Evolutionary conservation across 30 jellyfish, hydroid and myxozoan species (phyloP).

Genomic region (Rhopilema esculentum): DNA sequence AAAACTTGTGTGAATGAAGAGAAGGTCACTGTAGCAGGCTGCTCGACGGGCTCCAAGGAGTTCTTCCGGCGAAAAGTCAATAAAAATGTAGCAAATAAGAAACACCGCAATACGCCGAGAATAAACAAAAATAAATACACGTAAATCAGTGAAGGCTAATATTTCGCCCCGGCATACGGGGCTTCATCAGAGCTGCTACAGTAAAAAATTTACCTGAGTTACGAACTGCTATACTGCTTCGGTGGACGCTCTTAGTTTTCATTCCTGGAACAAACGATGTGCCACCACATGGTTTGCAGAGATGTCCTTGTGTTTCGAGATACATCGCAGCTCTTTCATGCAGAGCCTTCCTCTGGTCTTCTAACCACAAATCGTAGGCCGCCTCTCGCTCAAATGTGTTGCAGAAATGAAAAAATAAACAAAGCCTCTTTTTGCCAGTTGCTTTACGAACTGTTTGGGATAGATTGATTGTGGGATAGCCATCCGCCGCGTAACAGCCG

Average conservation of each 20-base stretch:
- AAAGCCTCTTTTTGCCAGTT: slow-evolving; percentile 75
- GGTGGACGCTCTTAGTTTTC: slow-evolving; percentile 3
- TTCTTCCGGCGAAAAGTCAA: too few relatives aligned
- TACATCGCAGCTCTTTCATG: slow-evolving; percentile 94
- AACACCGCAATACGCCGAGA: too few relatives aligned
- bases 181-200: too few relatives aligned
- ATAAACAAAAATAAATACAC: too few relatives aligned
- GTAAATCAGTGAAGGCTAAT: too few relatives aligned
- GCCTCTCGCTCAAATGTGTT: slow-evolving; percentile 89
- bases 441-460: slow-evolving; percentile 61
- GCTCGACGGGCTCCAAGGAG: too few relatives aligned
- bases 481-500: slow-evolving; percentile 92
- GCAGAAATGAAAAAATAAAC: slow-evolving; percentile 78
- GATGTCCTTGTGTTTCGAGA: slow-evolving; percentile 71
- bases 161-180: too few relatives aligned
- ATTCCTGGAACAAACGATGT: slow-evolving; percentile 79
- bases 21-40: too few relatives aligned
- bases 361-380: slow-evolving; percentile 97
- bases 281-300: slow-evolving; percentile 93
- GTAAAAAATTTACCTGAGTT: slow-evolving; percentile 10
- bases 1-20: too few relatives aligned
- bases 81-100: too few relatives aligned
- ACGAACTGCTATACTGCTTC: neutral
- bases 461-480: slow-evolving; percentile 61
- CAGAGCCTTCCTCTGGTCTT: slow-evolving; percentile 86